Evolutionary conservation across 2,888 invertebrate species (phyloP).

Genomic region (Orchesella flavescens): DNA sequence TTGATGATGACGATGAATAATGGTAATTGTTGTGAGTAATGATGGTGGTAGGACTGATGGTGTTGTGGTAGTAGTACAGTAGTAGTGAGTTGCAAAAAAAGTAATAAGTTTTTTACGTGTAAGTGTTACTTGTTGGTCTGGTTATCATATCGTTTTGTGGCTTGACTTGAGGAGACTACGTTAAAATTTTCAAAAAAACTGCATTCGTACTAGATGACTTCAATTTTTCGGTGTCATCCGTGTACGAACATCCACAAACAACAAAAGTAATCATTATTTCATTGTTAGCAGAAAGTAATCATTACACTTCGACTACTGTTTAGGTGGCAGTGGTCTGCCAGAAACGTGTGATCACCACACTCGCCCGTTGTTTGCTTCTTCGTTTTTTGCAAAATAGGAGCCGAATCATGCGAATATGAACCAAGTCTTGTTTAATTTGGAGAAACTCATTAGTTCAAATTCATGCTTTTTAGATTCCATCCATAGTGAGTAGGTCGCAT

Average conservation of each 20-base stretch:
- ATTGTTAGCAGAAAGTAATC: conserved; percentile 24
- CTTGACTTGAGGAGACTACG: conserved; percentile 16
- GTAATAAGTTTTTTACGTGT: background rate
- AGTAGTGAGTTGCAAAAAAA: conserved; percentile 10
- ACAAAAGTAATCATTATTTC: background rate
- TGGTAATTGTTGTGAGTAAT: conserved; percentile 33
- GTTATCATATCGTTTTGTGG: conserved; percentile 44
- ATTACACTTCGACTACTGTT: background rate
- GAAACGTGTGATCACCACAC: conserved; percentile 23
- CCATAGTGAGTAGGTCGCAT: conserved; percentile 51
- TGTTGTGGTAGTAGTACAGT: background rate
- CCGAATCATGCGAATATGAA: background rate
- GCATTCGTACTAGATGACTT: background rate
- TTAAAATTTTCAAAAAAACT: background rate
- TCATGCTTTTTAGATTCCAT: background rate
- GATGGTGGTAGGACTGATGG: conserved; percentile 12
- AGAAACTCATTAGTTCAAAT: conserved; percentile 51
- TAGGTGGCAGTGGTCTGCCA: background rate
- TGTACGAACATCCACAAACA: conserved; percentile 1
- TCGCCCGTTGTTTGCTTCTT: conserved; percentile 9
- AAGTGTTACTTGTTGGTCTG: conserved; percentile 20
- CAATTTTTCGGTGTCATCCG: background rate
- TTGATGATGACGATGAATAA: conserved; percentile 25
- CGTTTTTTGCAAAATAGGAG: background rate
- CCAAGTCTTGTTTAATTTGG: conserved; percentile 53